A percentile compares a stretch with the other conserved stretches of the same genome.
These are phyloP conservation scores for Bhutanitis thaidina DNA, from an alignment of 2,888 invertebrate genomes.

Conservation along the genomic window DNA sequence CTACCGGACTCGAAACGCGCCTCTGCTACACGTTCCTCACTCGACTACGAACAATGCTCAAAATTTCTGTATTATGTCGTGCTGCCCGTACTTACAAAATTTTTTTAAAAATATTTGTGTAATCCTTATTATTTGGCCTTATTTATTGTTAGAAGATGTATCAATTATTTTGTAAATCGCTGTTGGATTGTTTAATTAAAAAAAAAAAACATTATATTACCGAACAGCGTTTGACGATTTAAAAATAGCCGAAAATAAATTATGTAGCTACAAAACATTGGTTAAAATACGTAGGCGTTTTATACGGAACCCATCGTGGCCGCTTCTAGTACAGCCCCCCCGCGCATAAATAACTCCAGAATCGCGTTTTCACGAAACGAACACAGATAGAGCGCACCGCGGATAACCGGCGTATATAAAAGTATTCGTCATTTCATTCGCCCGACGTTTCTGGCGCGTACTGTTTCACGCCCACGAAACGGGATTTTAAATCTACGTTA, in stretches of 20 bases:
- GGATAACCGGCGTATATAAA: conserved; percentile 6
- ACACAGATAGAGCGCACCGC: conserved; percentile 9
- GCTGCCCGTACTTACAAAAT: no score
- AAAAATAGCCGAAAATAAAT: conserved; percentile 15
- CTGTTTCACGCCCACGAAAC: conserved; percentile 9
- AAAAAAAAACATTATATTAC: no score
- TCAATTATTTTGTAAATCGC: no score
- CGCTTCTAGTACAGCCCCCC: conserved; percentile 31
- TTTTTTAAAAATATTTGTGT: no score
- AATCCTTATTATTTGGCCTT: no score
- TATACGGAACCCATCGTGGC: conserved; percentile 42
- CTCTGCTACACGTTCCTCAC: no score
- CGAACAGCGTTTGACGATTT: conserved; percentile 1
- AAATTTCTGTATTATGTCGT: no score
- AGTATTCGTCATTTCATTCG: conserved; percentile 12
- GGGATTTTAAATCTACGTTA: conserved; percentile 3
- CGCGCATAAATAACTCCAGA: conserved; percentile 34
- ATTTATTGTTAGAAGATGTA: no score
- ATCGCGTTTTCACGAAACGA: conserved; percentile 13
- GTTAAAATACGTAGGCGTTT: conserved; percentile 46
- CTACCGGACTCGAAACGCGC: no score
- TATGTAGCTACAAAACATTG: conserved; percentile 37
- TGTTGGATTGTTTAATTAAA: no score
- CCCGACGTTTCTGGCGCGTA: conserved; percentile 2
- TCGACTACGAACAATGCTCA: no score